Base-by-base conservation (phyloP, 2,888 invertebrate species). In the Andrena hattorfiana region DNA sequence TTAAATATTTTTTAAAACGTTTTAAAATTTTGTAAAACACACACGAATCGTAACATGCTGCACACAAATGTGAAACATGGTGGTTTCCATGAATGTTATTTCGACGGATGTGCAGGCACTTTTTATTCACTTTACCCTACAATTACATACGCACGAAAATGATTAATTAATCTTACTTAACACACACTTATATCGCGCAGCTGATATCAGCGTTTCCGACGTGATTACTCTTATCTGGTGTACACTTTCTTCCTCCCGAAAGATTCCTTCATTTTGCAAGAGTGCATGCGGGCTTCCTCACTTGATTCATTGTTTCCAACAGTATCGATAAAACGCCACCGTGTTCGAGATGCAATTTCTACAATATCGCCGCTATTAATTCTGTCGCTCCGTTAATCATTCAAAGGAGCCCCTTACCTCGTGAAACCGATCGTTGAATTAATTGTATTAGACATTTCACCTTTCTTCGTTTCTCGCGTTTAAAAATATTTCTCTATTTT, bases 181-280 rank as follows among this genome's bases (percentile, higher is more conserved):
- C 62, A 28, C 51, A 62, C 63, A 26, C 51, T 32, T 23, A 28
- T 35, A 60, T 64, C 66, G 6, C 16, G 8, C 4, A 4, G 42
- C 49, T 49, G 59, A 68, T 77, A 71, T 77, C 83, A 35, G 49
- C 73, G 51, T 71, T 56, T 68, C 66, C 69, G 60, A 59, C 77
- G 42, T 42, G 83, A 84, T 84, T 74, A 26, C 62, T 74, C 77
- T 81, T 84, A 84, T 84, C 83, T 70, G 76, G 62, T 35, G 80
- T 56, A 30, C 35, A 56, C 49, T 62, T 77, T 56, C 42, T 63
- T 72, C 54, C 28, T 56, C 48, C 48, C 28, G 49, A 48, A 49
- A 56, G 35, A 81, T 67, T 23, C 28, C 51, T 49, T n/a, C 35
- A 64, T 64, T 64, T 35, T 64, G 28, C 49, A 13, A 20, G 30